Percentiles rank a stretch among this genome's conserved stretches.
phyloP scores from a whole-genome alignment of 30 jellyfish, hydroid and myxozoan species.

The Cassiopea andromeda region DNA sequence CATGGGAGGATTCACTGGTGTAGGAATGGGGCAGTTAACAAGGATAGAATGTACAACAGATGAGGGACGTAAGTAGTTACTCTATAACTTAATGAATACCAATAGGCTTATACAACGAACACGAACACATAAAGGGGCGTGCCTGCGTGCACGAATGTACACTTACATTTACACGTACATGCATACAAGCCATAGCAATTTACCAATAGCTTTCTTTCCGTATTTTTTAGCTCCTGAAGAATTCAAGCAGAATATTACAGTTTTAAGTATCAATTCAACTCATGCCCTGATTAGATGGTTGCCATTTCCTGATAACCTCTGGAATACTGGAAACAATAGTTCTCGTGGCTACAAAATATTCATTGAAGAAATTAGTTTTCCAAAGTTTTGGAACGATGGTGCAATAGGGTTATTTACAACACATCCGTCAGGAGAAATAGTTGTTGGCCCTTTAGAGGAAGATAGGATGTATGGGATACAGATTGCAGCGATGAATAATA shows the following conservation, averaged over 20 bases:
- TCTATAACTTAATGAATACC: no score
- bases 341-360: slow-evolving; percentile 17
- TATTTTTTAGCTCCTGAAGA: slow-evolving; percentile 24
- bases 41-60: slow-evolving; percentile 29
- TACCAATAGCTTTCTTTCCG: neutral
- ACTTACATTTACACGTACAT: no score
- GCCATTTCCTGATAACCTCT: slow-evolving; percentile 4
- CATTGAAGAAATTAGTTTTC: slow-evolving; percentile 13
- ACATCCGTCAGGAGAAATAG: neutral
- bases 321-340: slow-evolving; percentile 2
- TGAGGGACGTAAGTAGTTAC: slow-evolving; percentile 25
- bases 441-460: slow-evolving; percentile 21
- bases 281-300: slow-evolving; percentile 2
- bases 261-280: neutral
- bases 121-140: no score
- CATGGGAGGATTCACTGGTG: slow-evolving; percentile 42
- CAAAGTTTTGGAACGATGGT: neutral
- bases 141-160: no score
- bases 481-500: slow-evolving; percentile 19
- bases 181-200: neutral
- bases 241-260: neutral
- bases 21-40: slow-evolving; percentile 51
- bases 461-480: neutral
- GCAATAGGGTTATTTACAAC: neutral
- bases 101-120: no score